Conservation (phyloP, 2,888 invertebrate species). For the Rotaria magnacalcarata region DNA sequence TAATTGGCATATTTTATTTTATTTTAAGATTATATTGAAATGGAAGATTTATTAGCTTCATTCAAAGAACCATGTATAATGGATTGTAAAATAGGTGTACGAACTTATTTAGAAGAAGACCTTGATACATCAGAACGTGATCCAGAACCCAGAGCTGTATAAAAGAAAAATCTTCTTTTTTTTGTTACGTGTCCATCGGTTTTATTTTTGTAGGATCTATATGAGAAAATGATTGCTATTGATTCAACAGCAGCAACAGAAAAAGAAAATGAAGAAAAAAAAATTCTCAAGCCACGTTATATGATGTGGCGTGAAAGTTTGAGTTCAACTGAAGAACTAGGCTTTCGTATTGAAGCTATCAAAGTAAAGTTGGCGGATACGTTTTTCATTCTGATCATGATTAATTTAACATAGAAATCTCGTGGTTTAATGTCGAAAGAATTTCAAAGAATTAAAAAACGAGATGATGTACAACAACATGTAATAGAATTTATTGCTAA, state of each 20-base stretch:
- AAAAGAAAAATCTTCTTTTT: not conserved
- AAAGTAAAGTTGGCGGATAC: conserved; percentile 62
- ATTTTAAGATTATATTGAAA: conserved; percentile 73
- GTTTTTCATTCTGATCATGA: not conserved
- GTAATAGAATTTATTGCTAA: conserved; percentile 37
- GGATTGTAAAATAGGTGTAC: conserved; percentile 93
- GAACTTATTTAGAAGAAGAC: conserved; percentile 90
- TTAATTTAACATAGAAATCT: conserved; percentile 26
- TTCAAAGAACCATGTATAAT: conserved; percentile 88
- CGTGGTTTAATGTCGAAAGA: conserved; percentile 43
- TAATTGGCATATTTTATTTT: not conserved
- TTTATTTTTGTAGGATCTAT: conserved; percentile 68
- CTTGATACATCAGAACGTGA: conserved; percentile 88
- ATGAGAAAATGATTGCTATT: conserved; percentile 88
- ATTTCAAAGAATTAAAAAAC: conserved; percentile 39
- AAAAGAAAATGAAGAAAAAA: conserved; percentile 73
- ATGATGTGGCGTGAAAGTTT: conserved; percentile 78
- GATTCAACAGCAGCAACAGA: conserved; percentile 79
- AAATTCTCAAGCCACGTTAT: conserved; percentile 89
- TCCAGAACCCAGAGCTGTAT: conserved; percentile 71
- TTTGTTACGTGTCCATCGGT: not conserved
- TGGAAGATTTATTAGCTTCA: conserved; percentile 84
- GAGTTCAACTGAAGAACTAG: conserved; percentile 83
- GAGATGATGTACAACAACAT: conserved; percentile 38
- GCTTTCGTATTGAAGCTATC: conserved; percentile 91